These are phyloP conservation scores for Bombus difficillimus DNA, from an alignment of 1,140 invertebrate genomes.

Conservation along the genomic window DNA sequence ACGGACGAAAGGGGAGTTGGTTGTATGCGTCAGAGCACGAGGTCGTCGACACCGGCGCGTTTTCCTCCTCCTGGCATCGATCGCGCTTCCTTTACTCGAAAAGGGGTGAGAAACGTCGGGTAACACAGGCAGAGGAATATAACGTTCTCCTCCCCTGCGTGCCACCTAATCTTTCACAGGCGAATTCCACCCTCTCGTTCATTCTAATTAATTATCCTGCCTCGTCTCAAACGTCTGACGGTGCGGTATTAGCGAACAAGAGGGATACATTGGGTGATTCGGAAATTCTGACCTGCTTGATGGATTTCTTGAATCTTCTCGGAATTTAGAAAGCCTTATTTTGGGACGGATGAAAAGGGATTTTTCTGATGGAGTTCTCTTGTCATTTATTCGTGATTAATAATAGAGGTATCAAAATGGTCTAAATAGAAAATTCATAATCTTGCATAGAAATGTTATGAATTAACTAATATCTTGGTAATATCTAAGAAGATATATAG, in stretches of 20 bases:
- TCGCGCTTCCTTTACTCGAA: conserved; percentile 45
- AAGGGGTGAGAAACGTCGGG: neutral
- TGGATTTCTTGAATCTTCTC: neutral
- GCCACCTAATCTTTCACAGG: conserved; percentile 7
- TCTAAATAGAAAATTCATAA: too few relatives aligned
- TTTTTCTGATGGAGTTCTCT: neutral
- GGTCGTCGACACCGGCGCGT: conserved; percentile 52
- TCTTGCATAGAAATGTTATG: too few relatives aligned
- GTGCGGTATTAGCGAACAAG: neutral
- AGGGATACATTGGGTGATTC: too few relatives aligned
- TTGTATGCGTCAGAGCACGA: conserved; percentile 38
- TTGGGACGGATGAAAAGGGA: neutral
- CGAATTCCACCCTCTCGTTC: neutral
- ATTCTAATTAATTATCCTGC: conserved; percentile 36
- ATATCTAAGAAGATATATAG: too few relatives aligned
- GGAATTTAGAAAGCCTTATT: neutral
- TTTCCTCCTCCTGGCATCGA: conserved; percentile 48
- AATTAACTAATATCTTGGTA: too few relatives aligned
- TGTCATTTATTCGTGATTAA: neutral
- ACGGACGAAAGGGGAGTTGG: conserved; percentile 5
- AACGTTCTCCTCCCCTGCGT: neutral
- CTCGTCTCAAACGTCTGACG: neutral
- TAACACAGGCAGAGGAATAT: neutral
- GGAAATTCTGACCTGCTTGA: neutral
- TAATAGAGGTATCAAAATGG: too few relatives aligned